Percentiles rank a stretch among this genome's conserved stretches.
These are phyloP conservation scores for Procavia capensis DNA, from an alignment of 2,113 vertebrate species.

Conservation along the genomic window DNA sequence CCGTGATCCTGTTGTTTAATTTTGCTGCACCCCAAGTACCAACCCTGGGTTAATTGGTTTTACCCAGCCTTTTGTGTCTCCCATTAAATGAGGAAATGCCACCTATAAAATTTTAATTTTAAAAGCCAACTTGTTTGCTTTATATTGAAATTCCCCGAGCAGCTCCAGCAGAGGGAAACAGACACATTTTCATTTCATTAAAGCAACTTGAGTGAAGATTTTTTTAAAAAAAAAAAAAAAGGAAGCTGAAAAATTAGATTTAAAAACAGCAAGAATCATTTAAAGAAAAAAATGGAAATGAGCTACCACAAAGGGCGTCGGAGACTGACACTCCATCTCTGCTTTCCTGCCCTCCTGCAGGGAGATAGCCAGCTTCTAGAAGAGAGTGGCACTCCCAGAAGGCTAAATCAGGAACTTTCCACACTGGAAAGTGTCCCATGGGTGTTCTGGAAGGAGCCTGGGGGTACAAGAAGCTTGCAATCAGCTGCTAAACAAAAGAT, in stretches of 20 bases:
- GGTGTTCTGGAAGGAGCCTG: not conserved
- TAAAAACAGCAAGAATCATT: slow-evolving; percentile 83
- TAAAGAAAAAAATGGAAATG: slow-evolving; percentile 76
- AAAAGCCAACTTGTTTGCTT: slow-evolving; percentile 90
- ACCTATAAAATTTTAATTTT: slow-evolving; percentile 88
- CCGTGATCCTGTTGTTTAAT: slow-evolving; percentile 84
- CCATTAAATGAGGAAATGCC: slow-evolving; percentile 87
- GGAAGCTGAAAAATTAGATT: slow-evolving; percentile 85
- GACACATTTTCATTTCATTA: slow-evolving; percentile 87
- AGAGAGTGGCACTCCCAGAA: not conserved
- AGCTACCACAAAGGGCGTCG: not conserved
- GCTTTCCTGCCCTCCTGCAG: not conserved
- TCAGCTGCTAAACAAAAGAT: not conserved
- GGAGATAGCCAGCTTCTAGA: not conserved
- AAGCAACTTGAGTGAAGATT: slow-evolving; percentile 87
- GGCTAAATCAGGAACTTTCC: not conserved
- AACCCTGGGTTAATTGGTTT: slow-evolving; percentile 88
- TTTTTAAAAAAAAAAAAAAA: no score
- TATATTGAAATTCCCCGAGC: slow-evolving; percentile 86
- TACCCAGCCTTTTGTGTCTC: slow-evolving; percentile 85
- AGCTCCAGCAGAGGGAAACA: slow-evolving; percentile 83
- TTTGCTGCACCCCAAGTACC: slow-evolving; percentile 83
- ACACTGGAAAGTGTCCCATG: not conserved
- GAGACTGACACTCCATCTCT: not conserved
- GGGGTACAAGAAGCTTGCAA: not conserved